These are phyloP conservation scores for Apoda limacodes DNA, from an alignment of 2,888 invertebrate species.

Conservation along the genomic window DNA sequence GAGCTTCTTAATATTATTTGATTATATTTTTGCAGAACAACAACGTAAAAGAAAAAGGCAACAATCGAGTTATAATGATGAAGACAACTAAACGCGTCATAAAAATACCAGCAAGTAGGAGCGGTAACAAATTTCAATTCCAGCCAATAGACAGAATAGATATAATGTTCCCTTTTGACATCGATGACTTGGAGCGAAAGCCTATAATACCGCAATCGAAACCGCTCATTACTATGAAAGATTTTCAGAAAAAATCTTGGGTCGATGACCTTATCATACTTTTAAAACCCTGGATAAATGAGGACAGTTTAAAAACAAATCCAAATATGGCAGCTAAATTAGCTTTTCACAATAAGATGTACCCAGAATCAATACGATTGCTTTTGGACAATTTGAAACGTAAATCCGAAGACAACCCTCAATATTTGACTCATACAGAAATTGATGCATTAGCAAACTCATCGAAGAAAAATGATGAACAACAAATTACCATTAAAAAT, in stretches of 20 bases:
- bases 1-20: not conserved
- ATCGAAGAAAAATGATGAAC: conserved; percentile 32
- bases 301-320: conserved; percentile 34
- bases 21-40: conserved; percentile 61
- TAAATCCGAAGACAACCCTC: conserved; percentile 24
- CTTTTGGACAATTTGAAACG: conserved; percentile 39
- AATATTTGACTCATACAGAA: conserved; percentile 40
- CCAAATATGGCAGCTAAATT: conserved; percentile 54
- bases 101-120: conserved; percentile 68
- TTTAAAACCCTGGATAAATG: conserved; percentile 47
- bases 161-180: conserved; percentile 51
- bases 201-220: conserved; percentile 39
- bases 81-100: conserved; percentile 80
- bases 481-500: conserved; percentile 40
- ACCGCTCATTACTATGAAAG: conserved; percentile 37
- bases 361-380: conserved; percentile 42
- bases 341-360: conserved; percentile 42
- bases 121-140: conserved; percentile 48
- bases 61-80: conserved; percentile 73
- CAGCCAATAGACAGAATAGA: conserved; percentile 50
- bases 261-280: conserved; percentile 45
- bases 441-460: conserved; percentile 18
- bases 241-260: conserved; percentile 52
- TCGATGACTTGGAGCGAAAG: conserved; percentile 36
- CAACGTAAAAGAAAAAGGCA: conserved; percentile 67